A percentile compares a stretch with the other conserved stretches of the same genome.
Evolutionary conservation across 2,888 invertebrate genomes (phyloP).

Genomic region (Caenorhabditis zanzibari): DNA sequence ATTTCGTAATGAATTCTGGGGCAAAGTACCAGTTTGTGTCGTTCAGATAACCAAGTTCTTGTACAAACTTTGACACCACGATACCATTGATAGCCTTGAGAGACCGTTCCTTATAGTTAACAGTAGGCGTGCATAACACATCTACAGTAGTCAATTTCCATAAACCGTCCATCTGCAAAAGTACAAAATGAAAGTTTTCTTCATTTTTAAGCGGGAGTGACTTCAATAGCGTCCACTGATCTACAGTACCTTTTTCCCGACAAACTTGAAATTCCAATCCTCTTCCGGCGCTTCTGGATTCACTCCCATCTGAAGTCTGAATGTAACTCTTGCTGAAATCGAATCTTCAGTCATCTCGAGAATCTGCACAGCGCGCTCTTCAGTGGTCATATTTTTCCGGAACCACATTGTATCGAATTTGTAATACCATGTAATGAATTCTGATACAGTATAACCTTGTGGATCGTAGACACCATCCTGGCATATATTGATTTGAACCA

Average conservation of each 20-base stretch:
- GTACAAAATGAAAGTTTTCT: no score
- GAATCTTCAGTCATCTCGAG: not conserved
- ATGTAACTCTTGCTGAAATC: not conserved
- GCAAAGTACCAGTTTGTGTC: not conserved
- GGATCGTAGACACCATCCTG: not conserved
- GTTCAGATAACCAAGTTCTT: not conserved
- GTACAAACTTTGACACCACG: not conserved
- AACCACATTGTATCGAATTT: not conserved
- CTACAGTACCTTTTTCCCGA: constrained; percentile 1
- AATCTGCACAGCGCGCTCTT: no score
- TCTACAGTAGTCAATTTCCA: not conserved
- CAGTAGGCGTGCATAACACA: not conserved
- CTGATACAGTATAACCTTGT: not conserved
- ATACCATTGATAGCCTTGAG: not conserved
- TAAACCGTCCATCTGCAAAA: not conserved
- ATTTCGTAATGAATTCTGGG: not conserved
- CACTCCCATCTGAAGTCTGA: constrained; percentile 13
- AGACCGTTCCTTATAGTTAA: not conserved
- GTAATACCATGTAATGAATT: not conserved
- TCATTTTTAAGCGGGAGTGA: no score
- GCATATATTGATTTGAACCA: not conserved
- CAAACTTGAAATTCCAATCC: constrained; percentile 16
- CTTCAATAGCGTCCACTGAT: no score
- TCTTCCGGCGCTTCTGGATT: not conserved
- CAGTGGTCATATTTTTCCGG: no score